phyloP scores from a whole-genome alignment of 2,797 vertebrate species.

The Leptodactylus fallax region DNA sequence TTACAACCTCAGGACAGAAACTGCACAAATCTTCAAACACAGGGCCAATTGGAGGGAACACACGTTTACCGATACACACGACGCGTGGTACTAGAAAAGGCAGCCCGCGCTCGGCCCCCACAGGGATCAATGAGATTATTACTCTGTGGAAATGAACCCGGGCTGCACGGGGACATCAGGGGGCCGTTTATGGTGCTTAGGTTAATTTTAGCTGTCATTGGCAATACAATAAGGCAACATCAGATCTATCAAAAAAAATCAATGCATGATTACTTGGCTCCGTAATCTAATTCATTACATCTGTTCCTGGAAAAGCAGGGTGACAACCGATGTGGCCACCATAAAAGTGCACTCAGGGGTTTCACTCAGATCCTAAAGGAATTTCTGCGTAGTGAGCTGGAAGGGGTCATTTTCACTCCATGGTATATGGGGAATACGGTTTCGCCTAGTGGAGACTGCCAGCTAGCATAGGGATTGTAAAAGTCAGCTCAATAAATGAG shows the following conservation, averaged over 20 bases:
- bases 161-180: neutral
- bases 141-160: neutral
- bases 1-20: conserved; percentile 23
- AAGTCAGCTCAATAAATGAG: no score
- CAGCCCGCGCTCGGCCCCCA: neutral
- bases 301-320: neutral
- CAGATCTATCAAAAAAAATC: neutral
- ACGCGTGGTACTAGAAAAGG: neutral
- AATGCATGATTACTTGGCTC: neutral
- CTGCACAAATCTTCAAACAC: neutral
- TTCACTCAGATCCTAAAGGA: no score
- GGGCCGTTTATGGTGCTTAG: neutral
- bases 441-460: no score
- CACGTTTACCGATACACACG: neutral
- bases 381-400: no score
- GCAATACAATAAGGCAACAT: neutral
- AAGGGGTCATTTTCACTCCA: no score
- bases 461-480: no score
- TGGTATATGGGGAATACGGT: no score
- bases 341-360: neutral
- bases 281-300: neutral
- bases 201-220: neutral
- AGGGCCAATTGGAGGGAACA: conserved; percentile 6
- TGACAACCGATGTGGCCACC: neutral
- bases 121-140: neutral